These are phyloP conservation scores for Eurystomus gularis DNA, from an alignment of 2,113 vertebrate species.

Conservation along the genomic window DNA sequence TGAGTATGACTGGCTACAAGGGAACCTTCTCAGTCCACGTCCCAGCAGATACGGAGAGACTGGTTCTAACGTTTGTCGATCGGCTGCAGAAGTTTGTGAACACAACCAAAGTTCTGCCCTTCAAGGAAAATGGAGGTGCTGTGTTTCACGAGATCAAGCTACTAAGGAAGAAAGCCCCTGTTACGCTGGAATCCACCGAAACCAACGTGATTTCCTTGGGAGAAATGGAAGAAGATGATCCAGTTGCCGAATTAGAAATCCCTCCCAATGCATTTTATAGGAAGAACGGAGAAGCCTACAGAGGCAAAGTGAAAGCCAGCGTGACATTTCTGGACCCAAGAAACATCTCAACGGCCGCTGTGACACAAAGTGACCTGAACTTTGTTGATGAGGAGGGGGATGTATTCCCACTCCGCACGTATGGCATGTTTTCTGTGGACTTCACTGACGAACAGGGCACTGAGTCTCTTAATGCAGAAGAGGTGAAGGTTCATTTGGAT, in stretches of 20 bases:
- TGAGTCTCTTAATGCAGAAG: conserved; percentile 87
- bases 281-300: conserved; percentile 88
- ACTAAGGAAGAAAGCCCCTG: conserved; percentile 84
- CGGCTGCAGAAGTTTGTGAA: conserved; percentile 95
- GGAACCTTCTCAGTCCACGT: conserved; percentile 93
- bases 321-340: conserved; percentile 95
- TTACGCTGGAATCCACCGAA: conserved; percentile 82
- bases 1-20: conserved; percentile 95
- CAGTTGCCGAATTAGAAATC: conserved; percentile 90
- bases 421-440: conserved; percentile 97
- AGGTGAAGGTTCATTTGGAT: conserved; percentile 91
- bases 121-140: conserved; percentile 89
- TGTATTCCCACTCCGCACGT: conserved; percentile 88
- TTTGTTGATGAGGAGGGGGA: conserved; percentile 91
- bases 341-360: conserved; percentile 84
- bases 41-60: conserved; percentile 84
- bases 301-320: conserved; percentile 90
- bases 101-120: conserved; percentile 94
- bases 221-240: conserved; percentile 83
- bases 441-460: conserved; percentile 83
- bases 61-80: conserved; percentile 96
- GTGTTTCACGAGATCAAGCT: conserved; percentile 95
- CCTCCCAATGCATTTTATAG: conserved; percentile 90
- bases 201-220: conserved; percentile 89
- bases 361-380: conserved; percentile 93